Percentiles rank a stretch among this genome's conserved stretches.
phyloP scores from a whole-genome alignment of 2,888 invertebrate species.

The Tolmerus cingulatus region DNA sequence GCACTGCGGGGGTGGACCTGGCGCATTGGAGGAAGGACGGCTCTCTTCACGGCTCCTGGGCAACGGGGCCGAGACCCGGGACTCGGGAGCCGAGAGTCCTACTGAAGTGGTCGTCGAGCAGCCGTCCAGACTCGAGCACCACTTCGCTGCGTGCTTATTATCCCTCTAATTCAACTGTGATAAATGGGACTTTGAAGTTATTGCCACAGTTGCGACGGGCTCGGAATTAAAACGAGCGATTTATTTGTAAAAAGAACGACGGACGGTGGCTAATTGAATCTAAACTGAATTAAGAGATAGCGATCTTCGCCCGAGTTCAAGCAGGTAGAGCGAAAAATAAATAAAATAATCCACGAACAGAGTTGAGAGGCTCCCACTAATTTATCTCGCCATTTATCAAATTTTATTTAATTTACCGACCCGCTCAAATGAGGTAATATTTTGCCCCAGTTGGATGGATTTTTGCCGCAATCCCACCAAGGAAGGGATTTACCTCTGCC shows the following conservation, averaged over 20 bases:
- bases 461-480: neutral
- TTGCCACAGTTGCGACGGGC: constrained; percentile 6
- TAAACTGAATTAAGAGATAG: constrained; percentile 23
- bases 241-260: neutral
- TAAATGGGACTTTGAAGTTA: constrained; percentile 30
- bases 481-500: neutral
- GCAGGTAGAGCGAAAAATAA: neutral
- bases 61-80: neutral
- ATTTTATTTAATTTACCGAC: neutral
- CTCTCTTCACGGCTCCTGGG: neutral
- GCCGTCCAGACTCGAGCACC: neutral
- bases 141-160: neutral
- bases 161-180: constrained; percentile 17
- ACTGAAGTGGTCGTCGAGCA: neutral
- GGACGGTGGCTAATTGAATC: constrained; percentile 18
- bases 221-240: constrained; percentile 11
- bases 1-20: neutral
- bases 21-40: neutral
- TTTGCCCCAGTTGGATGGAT: neutral
- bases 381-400: neutral
- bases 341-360: neutral
- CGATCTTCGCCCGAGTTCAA: neutral
- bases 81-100: neutral
- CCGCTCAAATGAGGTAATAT: neutral
- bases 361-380: neutral